Base-by-base conservation (phyloP, 1,140 invertebrate species). In the Magallana angulata region DNA sequence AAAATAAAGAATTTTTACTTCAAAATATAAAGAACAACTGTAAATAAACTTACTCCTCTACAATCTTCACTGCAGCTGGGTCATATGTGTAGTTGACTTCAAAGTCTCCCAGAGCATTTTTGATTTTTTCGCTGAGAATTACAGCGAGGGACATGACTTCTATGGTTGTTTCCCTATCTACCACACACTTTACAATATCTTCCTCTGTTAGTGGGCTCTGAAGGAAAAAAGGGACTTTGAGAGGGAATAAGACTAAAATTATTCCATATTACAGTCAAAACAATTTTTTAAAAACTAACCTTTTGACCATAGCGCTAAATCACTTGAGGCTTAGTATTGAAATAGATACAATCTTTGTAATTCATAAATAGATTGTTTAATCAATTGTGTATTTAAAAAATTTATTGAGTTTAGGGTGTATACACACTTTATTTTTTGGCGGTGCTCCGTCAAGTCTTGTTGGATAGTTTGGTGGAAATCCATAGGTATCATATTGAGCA, bases 391-490 rank as follows among this genome's bases (percentile, higher is more conserved):
- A 24, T 24, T 24, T 24, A 24, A 24, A 24, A 24, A 24, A 24
- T 0, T 24, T 24, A 24, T 24, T 24, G 24, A 24, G 24, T 24
- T 24, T 24, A 24, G 24, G 24, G 24, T 24, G 24, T 24, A 24
- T 24, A 24, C 24, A 24, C 24, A 95, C 95, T 92, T 95, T 96
- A 82, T 93, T 90, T 82, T 81, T 92, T 1, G 95, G 95, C 24
- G 93, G 90, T n/a, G 90, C 59, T 59, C 93, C 94, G 7, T 91
- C 90, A 30, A 96, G 90, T 24, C 94, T 91, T 11, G 91, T 92
- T 1, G 95, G 95, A 89, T 95, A 95, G 90, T 95, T 95, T 7
- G 95, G 95, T 6, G 94, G 93, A 90, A 95, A 95, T 48, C 91
- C 94, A 85, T 95, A 95, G 68, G 90, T 88, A 56, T 92, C 89